Conservation (phyloP, 2,888 invertebrate species). For the Mycalesis mineus region DNA sequence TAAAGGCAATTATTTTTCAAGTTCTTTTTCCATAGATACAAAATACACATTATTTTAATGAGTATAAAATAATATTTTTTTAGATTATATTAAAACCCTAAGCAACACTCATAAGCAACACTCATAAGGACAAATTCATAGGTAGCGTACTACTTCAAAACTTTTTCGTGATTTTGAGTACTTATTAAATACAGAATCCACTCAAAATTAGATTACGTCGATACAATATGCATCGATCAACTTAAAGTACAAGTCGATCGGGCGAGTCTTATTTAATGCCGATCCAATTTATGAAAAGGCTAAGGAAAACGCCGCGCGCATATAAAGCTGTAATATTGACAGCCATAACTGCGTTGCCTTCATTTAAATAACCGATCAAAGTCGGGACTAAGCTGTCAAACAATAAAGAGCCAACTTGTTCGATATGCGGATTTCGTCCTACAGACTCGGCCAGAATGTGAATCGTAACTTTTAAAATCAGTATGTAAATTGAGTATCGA, state of each 20-base stretch:
- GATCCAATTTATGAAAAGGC: constrained; percentile 8
- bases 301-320: constrained; percentile 17
- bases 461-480: constrained; percentile 42
- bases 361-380: constrained; percentile 71
- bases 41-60: no score
- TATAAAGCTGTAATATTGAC: constrained; percentile 55
- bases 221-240: not conserved
- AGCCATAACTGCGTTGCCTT: constrained; percentile 57
- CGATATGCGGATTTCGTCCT: constrained; percentile 52
- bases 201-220: not conserved
- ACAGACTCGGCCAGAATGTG: constrained; percentile 47
- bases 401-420: constrained; percentile 56
- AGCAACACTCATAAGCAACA: no score
- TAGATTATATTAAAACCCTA: no score
- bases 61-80: no score
- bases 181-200: not conserved
- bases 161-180: no score
- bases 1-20: no score
- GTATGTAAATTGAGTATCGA: constrained; percentile 26
- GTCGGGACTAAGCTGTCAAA: constrained; percentile 54
- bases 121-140: no score
- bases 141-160: no score
- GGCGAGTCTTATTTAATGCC: not conserved
- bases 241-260: not conserved
- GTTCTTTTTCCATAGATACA: no score